Conservation (phyloP, 2,113 vertebrate genomes). For the Hippocampus barbouri region DNA sequence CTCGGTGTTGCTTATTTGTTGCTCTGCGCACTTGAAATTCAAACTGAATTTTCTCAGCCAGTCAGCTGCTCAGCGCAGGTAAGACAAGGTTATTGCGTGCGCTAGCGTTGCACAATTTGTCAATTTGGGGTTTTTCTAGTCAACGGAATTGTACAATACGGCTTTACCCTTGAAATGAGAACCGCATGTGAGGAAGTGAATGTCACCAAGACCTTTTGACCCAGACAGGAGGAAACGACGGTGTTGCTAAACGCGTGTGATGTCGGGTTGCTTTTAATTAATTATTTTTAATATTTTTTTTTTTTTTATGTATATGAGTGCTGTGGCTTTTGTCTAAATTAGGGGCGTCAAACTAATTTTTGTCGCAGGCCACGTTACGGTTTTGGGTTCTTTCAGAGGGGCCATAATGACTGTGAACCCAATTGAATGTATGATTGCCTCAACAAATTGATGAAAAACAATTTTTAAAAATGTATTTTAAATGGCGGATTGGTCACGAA, state of each 20-base stretch:
- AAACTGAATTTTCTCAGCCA: not conserved
- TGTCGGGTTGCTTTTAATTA: not conserved
- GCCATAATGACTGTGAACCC: too few species aligned
- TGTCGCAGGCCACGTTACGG: too few species aligned
- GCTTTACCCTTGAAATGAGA: constrained; percentile 66
- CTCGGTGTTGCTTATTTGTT: not conserved
- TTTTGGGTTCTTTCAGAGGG: too few species aligned
- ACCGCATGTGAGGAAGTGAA: constrained; percentile 71
- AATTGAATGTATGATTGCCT: too few species aligned
- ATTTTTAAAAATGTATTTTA: too few species aligned
- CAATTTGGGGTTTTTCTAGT: constrained; percentile 39
- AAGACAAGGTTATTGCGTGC: not conserved
- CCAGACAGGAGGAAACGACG: constrained; percentile 71
- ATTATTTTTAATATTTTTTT: too few species aligned
- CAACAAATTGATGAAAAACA: too few species aligned
- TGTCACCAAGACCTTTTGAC: constrained; percentile 59
- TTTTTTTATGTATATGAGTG: too few species aligned
- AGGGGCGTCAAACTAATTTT: too few species aligned
- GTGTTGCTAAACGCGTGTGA: constrained; percentile 40
- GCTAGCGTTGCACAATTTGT: constrained; percentile 26
- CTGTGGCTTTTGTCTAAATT: too few species aligned
- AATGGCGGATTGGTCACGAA: too few species aligned
- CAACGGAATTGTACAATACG: constrained; percentile 44
- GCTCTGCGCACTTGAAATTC: not conserved
- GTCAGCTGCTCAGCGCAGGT: constrained; percentile 8